Conservation (phyloP, 2,797 vertebrate species). For the Catamblyrhynchus diadema region DNA sequence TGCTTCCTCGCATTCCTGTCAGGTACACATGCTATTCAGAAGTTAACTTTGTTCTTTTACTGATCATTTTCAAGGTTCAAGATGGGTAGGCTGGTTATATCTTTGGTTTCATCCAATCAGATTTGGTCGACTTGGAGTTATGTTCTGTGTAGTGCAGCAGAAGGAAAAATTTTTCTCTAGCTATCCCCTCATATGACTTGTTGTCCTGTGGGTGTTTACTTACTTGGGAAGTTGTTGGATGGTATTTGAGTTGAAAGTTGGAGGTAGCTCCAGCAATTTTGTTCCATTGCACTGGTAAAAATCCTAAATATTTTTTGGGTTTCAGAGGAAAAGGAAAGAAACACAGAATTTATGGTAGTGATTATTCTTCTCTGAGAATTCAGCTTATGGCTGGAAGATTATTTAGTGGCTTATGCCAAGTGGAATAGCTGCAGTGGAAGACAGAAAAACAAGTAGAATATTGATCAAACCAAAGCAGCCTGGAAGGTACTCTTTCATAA, state of each 20-base stretch:
- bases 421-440: conserved; percentile 5
- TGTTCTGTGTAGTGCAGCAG: neutral
- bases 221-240: neutral
- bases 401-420: conserved; percentile 3
- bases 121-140: neutral
- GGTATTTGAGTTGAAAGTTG: neutral
- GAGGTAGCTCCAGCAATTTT: neutral
- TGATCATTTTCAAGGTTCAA: neutral
- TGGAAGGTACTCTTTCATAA: neutral
- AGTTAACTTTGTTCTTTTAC: neutral
- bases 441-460: neutral
- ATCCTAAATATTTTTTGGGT: neutral
- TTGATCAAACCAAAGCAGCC: neutral
- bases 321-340: neutral
- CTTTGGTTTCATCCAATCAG: neutral
- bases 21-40: neutral
- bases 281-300: neutral
- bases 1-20: neutral
- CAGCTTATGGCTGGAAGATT: neutral
- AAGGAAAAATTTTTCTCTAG: neutral
- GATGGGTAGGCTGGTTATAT: neutral
- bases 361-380: neutral
- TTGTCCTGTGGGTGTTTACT: neutral
- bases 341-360: neutral
- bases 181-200: neutral